Evolutionary conservation across 92 coral and sea anemone genomes (phyloP), one percentile per base, ranked within the genome.

Genomic region (Palythoa grandiflora): DNA sequence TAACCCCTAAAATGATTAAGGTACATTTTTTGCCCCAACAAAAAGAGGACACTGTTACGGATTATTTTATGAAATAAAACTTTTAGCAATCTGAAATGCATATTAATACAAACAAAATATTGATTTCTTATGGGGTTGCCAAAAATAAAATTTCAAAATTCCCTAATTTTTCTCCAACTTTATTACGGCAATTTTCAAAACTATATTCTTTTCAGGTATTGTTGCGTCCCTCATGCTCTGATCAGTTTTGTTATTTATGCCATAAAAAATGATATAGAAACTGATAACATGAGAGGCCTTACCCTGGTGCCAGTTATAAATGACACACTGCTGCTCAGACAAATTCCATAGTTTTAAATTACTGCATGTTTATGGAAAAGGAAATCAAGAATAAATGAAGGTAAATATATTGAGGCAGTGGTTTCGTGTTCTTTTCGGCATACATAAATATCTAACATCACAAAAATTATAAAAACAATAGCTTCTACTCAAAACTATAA

Each of bases 1-100:
- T 88, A 88, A 77, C 89, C 91, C 93, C 91, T 91, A 50, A 71
- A 71, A 84, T 55, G 61, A 55, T 71, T 28, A 36, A 55, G 15
- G 17, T 6, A 55, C 0, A 55, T 55, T 55, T 55, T n/a, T 55
- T 55, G 61, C 17, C 61, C 61, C 61, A 11, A 15, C 61, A 55
- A 55, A 55, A 55, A 55, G 11, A 15, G 61, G 14, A 55, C 17
- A 55, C 4, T 55, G 61, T 3, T 55, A 55, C 61, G 5, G 61
- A 55, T 55, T n/a, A n/a, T n/a, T n/a, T 55, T 55, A 55, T 55
- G 61, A 55, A 55, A 11, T 55, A 55, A 55, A 55, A 55, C 61
- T 55, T 55, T 55, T 55, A 55, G 61, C 61, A 55, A 55, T 8
- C 13, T 15, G 17, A 55, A 55, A 55, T 55, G 61, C 61, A 55